Percentiles rank a stretch among this genome's conserved stretches.
phyloP scores from a whole-genome alignment of 2,888 invertebrate species.

The Rhopalosiphum nymphaeae region DNA sequence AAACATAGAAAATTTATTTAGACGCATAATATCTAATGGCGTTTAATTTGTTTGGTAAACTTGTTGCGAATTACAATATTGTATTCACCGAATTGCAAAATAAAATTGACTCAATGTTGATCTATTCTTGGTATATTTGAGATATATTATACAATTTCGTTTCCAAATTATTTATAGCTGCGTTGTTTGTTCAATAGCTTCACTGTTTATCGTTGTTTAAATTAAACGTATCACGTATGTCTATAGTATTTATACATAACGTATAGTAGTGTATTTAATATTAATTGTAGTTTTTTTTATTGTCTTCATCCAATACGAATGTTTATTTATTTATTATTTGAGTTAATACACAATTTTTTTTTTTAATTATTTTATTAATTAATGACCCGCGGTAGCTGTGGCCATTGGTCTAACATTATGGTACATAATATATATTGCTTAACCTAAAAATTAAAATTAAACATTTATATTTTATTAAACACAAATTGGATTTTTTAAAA shows the following conservation, averaged over 20 bases:
- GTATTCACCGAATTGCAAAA: neutral
- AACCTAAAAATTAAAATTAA: no score
- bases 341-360: no score
- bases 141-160: neutral
- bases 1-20: neutral
- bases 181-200: neutral
- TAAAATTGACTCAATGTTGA: neutral
- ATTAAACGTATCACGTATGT: neutral
- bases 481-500: neutral
- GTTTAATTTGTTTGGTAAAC: neutral
- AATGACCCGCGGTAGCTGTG: no score
- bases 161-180: neutral
- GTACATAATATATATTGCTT: neutral
- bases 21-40: neutral
- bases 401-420: neutral
- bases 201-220: neutral
- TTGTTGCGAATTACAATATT: neutral
- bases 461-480: no score
- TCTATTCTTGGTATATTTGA: neutral
- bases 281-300: neutral
- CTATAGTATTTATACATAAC: neutral
- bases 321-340: neutral
- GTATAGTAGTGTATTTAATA: neutral
- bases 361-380: no score
- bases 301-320: neutral